Evolutionary conservation across 2,797 vertebrate species (phyloP).

Genomic region (Acrossocheilus fasciatus): DNA sequence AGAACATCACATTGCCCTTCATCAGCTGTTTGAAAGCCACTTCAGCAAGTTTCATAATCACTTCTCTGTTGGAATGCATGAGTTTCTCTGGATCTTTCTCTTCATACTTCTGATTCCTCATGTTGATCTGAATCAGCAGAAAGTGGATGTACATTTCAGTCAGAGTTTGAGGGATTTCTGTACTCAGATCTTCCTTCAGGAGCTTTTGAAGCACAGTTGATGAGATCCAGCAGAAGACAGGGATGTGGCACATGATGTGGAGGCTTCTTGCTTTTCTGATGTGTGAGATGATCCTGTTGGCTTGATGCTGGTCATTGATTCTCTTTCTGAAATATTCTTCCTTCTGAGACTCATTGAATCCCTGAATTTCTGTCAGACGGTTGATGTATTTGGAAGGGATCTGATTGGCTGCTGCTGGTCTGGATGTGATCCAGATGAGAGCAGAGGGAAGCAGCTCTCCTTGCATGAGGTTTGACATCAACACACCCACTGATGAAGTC

Average conservation of each 20-base stretch:
- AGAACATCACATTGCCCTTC: not conserved
- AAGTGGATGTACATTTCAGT: conserved; percentile 6
- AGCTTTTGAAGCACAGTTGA: not conserved
- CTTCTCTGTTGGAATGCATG: not conserved
- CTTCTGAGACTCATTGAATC: not conserved
- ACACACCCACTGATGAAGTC: not conserved
- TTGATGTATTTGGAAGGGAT: not conserved
- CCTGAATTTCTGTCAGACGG: not conserved
- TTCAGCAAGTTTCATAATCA: not conserved
- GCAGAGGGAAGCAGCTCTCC: not conserved
- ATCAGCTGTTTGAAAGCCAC: not conserved
- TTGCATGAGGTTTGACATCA: not conserved
- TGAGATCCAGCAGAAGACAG: not conserved
- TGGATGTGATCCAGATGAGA: not conserved
- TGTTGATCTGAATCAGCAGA: not conserved
- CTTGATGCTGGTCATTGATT: not conserved
- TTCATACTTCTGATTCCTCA: not conserved
- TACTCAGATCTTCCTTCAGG: not conserved
- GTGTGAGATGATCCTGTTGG: not conserved
- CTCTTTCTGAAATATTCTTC: not conserved
- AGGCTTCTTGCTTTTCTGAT: not conserved
- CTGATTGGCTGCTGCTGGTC: not conserved
- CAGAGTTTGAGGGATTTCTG: not conserved
- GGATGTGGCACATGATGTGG: not conserved
- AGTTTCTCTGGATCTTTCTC: not conserved